Conservation (phyloP, 1,140 invertebrate species). For the Neuroterus valhalla region DNA sequence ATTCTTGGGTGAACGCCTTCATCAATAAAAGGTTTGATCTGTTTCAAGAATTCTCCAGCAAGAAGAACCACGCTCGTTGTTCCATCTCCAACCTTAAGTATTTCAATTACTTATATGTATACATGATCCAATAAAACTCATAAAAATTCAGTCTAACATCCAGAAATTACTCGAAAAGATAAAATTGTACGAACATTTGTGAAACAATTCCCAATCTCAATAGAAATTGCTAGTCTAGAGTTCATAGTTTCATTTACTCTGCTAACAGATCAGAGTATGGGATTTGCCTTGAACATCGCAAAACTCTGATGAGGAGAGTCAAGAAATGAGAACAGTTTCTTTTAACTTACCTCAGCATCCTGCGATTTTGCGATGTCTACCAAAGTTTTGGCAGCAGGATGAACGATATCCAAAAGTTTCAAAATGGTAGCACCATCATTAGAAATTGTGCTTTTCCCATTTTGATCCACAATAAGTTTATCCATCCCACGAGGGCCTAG, state of each 20-base stretch:
- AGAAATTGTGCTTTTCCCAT: conserved; percentile 95
- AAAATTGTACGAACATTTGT: conserved; percentile 56
- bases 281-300: conserved; percentile 25
- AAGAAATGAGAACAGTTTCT: too few relatives aligned
- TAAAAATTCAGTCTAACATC: conserved; percentile 29
- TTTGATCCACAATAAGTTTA: conserved; percentile 95
- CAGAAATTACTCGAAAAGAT: conserved; percentile 22
- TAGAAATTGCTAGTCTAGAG: conserved; percentile 61
- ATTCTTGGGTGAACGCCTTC: conserved; percentile 97
- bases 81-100: conserved; percentile 94
- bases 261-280: conserved; percentile 34
- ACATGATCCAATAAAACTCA: conserved; percentile 31
- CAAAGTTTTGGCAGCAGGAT: conserved; percentile 97
- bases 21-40: conserved; percentile 96
- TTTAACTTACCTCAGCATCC: conserved; percentile 92
- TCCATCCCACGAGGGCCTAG: conserved; percentile 99
- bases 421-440: conserved; percentile 99
- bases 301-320: conserved; percentile 18
- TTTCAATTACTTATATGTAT: conserved; percentile 26
- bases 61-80: conserved; percentile 97
- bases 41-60: conserved; percentile 96
- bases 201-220: conserved; percentile 57
- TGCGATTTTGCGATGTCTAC: conserved; percentile 99
- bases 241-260: conserved; percentile 57
- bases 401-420: conserved; percentile 97